These are phyloP conservation scores for Amiota minor DNA, from an alignment of 2,888 invertebrate genomes.

Conservation along the genomic window DNA sequence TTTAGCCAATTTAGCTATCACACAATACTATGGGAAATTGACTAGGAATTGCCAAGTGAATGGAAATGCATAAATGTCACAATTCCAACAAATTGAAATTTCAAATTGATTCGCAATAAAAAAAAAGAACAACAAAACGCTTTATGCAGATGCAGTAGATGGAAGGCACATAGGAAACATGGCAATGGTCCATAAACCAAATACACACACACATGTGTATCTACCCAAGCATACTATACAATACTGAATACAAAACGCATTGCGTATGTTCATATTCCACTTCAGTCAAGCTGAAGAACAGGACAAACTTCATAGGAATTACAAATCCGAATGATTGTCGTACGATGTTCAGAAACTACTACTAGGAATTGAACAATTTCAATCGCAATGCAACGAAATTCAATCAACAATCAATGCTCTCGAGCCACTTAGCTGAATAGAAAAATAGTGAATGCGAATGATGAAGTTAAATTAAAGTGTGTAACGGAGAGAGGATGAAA, in stretches of 20 bases:
- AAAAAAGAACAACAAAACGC: no score
- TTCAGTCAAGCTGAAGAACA: no score
- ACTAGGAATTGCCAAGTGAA: slow-evolving; percentile 43
- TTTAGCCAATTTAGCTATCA: no score
- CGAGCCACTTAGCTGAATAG: slow-evolving; percentile 25
- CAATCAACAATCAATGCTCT: slow-evolving; percentile 67
- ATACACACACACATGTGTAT: no score
- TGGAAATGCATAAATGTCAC: slow-evolving; percentile 64
- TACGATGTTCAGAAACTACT: background rate
- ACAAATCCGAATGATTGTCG: slow-evolving; percentile 24
- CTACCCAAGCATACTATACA: no score
- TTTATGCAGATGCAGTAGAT: no score
- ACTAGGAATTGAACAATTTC: slow-evolving; percentile 27
- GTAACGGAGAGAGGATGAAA: background rate
- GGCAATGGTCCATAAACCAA: no score
- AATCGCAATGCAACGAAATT: slow-evolving; percentile 58
- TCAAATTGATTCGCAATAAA: slow-evolving; percentile 66
- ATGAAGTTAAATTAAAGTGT: background rate
- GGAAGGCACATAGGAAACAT: no score
- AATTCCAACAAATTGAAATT: slow-evolving; percentile 65
- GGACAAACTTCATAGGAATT: slow-evolving; percentile 7
- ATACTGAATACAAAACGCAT: background rate
- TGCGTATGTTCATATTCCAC: no score
- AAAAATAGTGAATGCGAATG: background rate
- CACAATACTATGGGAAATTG: background rate